Conservation (phyloP, 2,113 vertebrate genomes). For the Cyphomyrus plagiostoma region DNA sequence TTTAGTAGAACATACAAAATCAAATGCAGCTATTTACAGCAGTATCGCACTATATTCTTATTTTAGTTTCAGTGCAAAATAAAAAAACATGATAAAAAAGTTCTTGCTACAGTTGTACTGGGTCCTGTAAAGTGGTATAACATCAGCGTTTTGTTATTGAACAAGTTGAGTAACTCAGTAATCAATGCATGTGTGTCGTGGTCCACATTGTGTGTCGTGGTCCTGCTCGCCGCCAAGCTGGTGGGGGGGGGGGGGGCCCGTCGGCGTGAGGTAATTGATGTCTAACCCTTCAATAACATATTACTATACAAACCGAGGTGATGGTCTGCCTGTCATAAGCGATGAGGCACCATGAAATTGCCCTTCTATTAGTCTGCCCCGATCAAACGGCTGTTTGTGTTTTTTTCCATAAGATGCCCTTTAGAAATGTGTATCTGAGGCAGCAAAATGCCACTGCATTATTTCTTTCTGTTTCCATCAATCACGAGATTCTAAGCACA, state of each 20-base stretch:
- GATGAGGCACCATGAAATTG: background rate
- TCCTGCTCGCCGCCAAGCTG: background rate
- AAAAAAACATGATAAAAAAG: constrained; percentile 59
- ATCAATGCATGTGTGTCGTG: constrained; percentile 25
- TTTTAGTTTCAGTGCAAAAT: constrained; percentile 77
- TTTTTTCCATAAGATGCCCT: background rate
- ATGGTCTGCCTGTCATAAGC: background rate
- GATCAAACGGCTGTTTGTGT: background rate
- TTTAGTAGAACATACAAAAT: background rate
- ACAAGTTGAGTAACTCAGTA: constrained; percentile 50
- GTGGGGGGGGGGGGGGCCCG: too few relatives aligned
- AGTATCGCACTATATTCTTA: constrained; percentile 78
- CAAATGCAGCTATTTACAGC: constrained; percentile 71
- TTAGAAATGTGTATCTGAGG: background rate
- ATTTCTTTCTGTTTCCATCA: background rate
- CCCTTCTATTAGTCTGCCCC: background rate
- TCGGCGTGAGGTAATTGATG: background rate
- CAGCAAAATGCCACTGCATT: background rate
- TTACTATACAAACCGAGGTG: background rate
- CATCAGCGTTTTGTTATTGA: constrained; percentile 44
- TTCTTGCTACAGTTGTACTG: constrained; percentile 81
- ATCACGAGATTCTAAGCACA: background rate
- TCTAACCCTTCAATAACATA: background rate
- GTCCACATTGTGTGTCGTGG: background rate
- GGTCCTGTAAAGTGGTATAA: constrained; percentile 68